Evolutionary conservation across 2,888 invertebrate genomes (phyloP).

Genomic region (Cetonia aurata): DNA sequence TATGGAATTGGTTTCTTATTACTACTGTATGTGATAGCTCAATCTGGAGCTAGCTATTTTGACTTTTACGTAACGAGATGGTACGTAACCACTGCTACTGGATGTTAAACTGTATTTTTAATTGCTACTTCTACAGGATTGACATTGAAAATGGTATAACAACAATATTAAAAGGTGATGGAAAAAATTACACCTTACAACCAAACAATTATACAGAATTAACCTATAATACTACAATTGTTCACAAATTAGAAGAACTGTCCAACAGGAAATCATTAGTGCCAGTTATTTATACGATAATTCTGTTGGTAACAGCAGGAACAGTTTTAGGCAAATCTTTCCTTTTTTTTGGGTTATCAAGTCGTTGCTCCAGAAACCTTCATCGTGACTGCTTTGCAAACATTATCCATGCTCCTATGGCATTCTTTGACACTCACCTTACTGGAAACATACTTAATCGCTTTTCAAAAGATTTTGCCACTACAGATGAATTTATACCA

Average conservation of each 20-base stretch:
- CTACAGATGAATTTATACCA: conserved; percentile 54
- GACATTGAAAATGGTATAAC: conserved; percentile 41
- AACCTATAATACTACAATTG: conserved; percentile 30
- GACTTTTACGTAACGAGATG: conserved; percentile 53
- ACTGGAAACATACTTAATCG: conserved; percentile 55
- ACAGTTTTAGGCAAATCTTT: conserved; percentile 53
- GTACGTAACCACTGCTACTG: conserved; percentile 32
- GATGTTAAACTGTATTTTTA: not conserved
- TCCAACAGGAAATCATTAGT: conserved; percentile 32
- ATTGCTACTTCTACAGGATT: conserved; percentile 36
- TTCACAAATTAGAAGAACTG: conserved; percentile 4
- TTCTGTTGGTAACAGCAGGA: conserved; percentile 51
- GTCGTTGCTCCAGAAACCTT: conserved; percentile 54
- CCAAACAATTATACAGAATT: conserved; percentile 1
- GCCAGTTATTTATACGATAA: conserved; percentile 50
- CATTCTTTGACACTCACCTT: conserved; percentile 52
- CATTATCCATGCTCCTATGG: conserved; percentile 52
- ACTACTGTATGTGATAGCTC: conserved; percentile 51
- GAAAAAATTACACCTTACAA: conserved; percentile 14
- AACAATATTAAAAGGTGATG: conserved; percentile 19
- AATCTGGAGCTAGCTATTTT: conserved; percentile 51
- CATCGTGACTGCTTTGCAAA: conserved; percentile 51
- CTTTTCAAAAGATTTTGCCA: conserved; percentile 54
- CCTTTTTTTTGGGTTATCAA: conserved; percentile 54
- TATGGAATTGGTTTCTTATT: conserved; percentile 49